Evolutionary conservation across 2,888 invertebrate species (phyloP), one percentile per base, ranked within the genome.

Genomic region (Sinodicranocentrus sp.): DNA sequence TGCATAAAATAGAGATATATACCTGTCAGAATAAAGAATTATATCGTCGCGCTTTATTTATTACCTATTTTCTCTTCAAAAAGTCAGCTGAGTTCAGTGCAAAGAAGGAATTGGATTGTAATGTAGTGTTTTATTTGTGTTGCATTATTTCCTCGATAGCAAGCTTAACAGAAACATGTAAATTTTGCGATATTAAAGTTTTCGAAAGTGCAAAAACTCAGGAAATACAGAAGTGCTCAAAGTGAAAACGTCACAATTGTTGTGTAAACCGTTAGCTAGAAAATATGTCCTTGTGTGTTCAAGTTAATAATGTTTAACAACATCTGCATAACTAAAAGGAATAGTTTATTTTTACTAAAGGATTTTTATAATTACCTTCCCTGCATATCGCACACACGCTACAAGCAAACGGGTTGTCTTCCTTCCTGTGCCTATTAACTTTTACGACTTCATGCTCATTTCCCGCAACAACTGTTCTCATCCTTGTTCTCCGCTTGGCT

Each of bases 401-500:
- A n/a, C n/a, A n/a, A n/a, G n/a, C n/a, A n/a, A n/a, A n/a, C n/a
- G n/a, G n/a, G n/a, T n/a, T n/a, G n/a, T n/a, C n/a, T n/a, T 39
- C 39, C 39, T 39, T 13, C 8, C 13, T 13, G 39, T 39, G 39
- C 39, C 39, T 39, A 6, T 39, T 13, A 39, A 39, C 39, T 39
- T 13, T 39, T 13, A 8, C 39, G 13, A 13, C 6, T 8, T 39
- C 39, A 13, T 8, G 6, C 8, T 13, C 6, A 39, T 39, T 39
- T 39, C 8, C 13, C 13, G 39, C 13, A 13, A 39, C 39, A 71
- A 71, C n/a, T n/a, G n/a, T n/a, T n/a, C n/a, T n/a, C 54, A 54
- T 28, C 71, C 54, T 71, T 71, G 71, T 54, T 71, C 23, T 52
- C 3, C 19, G n/a, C 15, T 15, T 15, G 52, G n/a, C 15, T 15